These are phyloP conservation scores for Oscheius sp. DNA, from an alignment of 2,888 invertebrate species.

Conservation along the genomic window DNA sequence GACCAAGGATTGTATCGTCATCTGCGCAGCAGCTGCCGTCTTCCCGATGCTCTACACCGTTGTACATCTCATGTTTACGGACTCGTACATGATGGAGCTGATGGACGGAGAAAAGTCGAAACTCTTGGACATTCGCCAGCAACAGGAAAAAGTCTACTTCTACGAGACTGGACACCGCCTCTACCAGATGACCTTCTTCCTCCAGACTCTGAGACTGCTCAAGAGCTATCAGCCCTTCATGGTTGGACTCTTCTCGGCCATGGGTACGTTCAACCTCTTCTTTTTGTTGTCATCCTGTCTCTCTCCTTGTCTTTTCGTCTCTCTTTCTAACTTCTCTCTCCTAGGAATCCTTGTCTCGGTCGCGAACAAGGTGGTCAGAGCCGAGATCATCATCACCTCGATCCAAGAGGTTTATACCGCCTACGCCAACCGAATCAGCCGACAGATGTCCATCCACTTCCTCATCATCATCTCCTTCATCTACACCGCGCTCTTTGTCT, in stretches of 20 bases:
- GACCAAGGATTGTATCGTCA: conserved; percentile 1
- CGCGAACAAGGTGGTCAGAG: not conserved
- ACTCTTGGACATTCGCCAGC: not conserved
- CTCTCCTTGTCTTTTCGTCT: too few relatives aligned
- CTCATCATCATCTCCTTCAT: not conserved
- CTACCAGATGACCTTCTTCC: not conserved
- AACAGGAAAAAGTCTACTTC: not conserved
- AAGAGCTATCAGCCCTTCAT: not conserved
- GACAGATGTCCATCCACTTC: not conserved
- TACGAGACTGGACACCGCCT: not conserved
- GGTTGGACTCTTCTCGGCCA: not conserved
- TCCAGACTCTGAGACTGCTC: not conserved
- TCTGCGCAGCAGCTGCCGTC: not conserved
- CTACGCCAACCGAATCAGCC: not conserved
- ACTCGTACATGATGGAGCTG: not conserved
- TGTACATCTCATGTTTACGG: not conserved
- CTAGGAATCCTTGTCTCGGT: not conserved
- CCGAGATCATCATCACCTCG: not conserved
- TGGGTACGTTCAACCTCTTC: not conserved
- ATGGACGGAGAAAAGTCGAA: not conserved
- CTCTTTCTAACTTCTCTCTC: too few relatives aligned
- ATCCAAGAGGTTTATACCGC: not conserved
- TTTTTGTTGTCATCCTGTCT: too few relatives aligned
- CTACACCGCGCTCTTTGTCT: not conserved
- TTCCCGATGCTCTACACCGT: conserved; percentile 16